Base-by-base conservation (phyloP, 2,797 vertebrate genomes). In the Odontamblyopus rebecca region DNA sequence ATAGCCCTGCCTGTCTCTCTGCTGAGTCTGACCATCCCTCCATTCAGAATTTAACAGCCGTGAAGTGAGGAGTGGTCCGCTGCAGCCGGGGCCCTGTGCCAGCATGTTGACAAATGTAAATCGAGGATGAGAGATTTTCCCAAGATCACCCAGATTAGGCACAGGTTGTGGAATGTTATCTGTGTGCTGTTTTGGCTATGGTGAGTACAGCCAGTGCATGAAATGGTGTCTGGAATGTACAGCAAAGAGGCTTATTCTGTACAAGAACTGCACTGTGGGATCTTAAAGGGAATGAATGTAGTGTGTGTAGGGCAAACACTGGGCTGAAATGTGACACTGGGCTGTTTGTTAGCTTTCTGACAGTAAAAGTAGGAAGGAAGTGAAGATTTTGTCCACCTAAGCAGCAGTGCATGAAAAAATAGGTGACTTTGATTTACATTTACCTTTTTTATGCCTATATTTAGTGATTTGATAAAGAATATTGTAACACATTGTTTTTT, bases 281-380 rank as follows among this genome's bases (percentile, higher is more conserved):
- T 62, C 53, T 65, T 71, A 50, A 51, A 53, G 56, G 35, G 23
- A 18, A 75, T 61, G 56, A 68, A 72, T 72, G 67, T 64, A 27
- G 64, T 82, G 67, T 88, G 77, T 88, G 82, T 73, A 18, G 6
- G 74, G 70, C 81, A 89, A 87, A 90, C 69, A 76, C 67, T 75
- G 61, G 69, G 71, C 67, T n/a, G 70, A 86, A 90, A 88, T 79
- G 81, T 91, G 70, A 85, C 88, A 78, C 77, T 15, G 62, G 60
- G 16, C 48, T 79, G 84, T 74, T 71, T 78, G 75, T 82, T 87
- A 74, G 76, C 75, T 84, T 85, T 78, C 30, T 68, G 74, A 72
- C 80, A 75, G 50, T 80, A 79, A 84, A 87, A 72, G 53, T 81
- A 44, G 76, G 82, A 78, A 68, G 51, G 67, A 67, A 60, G 82